Conservation (phyloP, 2,888 invertebrate genomes). For the Cremastinae sp. region DNA sequence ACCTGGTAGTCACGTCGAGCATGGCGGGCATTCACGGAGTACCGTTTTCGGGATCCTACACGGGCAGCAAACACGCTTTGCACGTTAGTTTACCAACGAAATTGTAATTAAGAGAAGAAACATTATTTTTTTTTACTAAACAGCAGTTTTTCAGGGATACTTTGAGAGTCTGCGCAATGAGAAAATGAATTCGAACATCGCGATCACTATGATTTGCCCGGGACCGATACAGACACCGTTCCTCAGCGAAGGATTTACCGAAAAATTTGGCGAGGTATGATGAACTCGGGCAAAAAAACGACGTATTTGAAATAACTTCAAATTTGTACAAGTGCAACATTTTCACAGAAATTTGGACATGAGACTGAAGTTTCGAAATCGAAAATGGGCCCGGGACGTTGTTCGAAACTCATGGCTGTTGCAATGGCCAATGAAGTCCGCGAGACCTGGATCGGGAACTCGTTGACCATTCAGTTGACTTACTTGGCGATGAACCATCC, state of each 20-base stretch:
- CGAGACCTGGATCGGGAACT: conserved; percentile 86
- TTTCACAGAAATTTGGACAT: conserved; percentile 77
- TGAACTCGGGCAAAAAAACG: background rate
- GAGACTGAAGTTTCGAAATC: conserved; percentile 78
- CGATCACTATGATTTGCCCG: conserved; percentile 87
- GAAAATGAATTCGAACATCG: conserved; percentile 83
- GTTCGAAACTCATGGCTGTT: conserved; percentile 83
- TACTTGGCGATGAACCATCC: conserved; percentile 72
- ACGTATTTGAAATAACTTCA: background rate
- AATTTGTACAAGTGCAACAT: background rate
- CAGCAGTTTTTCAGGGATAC: conserved; percentile 87
- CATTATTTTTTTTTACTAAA: too few relatives aligned
- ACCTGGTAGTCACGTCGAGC: conserved; percentile 89
- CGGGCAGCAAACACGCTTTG: conserved; percentile 89
- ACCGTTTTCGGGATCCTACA: conserved; percentile 87
- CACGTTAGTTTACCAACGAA: conserved; percentile 82
- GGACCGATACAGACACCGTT: conserved; percentile 89
- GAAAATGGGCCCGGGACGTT: conserved; percentile 83
- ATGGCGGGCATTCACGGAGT: conserved; percentile 86
- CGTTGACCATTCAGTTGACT: conserved; percentile 65
- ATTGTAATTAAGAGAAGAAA: too few relatives aligned
- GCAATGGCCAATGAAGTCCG: conserved; percentile 83
- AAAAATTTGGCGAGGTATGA: conserved; percentile 83
- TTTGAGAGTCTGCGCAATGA: conserved; percentile 85
- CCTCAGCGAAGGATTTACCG: conserved; percentile 86